Conservation (phyloP, 92 coral and sea anemone genomes). For the Zoanthus sociatus region DNA sequence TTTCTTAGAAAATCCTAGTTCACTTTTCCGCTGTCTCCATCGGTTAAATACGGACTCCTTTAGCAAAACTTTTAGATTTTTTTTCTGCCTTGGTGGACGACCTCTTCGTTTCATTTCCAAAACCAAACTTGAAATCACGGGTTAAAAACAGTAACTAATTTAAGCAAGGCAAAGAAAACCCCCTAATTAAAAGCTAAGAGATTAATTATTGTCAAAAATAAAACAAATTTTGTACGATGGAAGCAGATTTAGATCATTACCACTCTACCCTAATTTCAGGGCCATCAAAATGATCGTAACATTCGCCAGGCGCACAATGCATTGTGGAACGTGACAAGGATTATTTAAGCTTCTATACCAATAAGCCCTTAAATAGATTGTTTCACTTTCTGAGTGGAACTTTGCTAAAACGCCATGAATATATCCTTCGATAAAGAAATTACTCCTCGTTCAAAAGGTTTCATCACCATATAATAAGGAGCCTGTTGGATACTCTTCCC, state of each 20-base stretch:
- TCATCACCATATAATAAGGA: constrained; percentile 53
- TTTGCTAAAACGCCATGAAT: constrained; percentile 53
- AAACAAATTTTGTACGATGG: constrained; percentile 26
- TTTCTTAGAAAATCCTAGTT: not conserved
- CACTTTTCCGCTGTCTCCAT: constrained; percentile 23
- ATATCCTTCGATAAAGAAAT: constrained; percentile 62
- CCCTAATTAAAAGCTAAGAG: not conserved
- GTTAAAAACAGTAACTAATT: constrained; percentile 8
- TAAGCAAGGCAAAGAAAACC: constrained; percentile 22
- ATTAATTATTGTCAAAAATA: constrained; percentile 9
- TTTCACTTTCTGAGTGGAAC: constrained; percentile 46
- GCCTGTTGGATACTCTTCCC: constrained; percentile 46
- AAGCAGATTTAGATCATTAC: constrained; percentile 7
- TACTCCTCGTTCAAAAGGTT: constrained; percentile 54
- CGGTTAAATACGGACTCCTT: constrained; percentile 19
- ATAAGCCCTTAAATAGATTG: constrained; percentile 61
- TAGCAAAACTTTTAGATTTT: constrained; percentile 24
- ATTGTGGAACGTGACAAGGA: constrained; percentile 5
- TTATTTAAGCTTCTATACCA: too few relatives aligned
- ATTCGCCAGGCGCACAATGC: not conserved
- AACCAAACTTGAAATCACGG: not conserved
- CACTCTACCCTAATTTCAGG: not conserved
- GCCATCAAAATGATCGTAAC: constrained; percentile 12
- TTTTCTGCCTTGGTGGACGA: constrained; percentile 30
- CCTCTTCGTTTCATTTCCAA: constrained; percentile 20